Base-by-base conservation (phyloP, 2,888 invertebrate species). In the Mesodorylaimus sp. region DNA sequence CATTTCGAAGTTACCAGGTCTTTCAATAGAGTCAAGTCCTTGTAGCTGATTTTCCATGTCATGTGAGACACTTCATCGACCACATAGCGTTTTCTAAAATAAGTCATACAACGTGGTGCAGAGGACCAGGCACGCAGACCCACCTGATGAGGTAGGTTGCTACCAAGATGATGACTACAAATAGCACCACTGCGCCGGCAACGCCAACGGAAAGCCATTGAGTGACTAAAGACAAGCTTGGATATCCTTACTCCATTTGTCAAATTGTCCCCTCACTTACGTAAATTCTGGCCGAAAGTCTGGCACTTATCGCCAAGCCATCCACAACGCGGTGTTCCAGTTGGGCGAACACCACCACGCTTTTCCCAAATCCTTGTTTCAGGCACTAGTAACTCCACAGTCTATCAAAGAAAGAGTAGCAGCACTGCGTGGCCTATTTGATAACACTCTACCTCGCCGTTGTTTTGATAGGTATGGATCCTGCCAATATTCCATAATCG, bases 61-160 rank as follows among this genome's bases (percentile, higher is more conserved):
- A 50, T 50, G 21, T 45, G 46, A 10, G 45, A 45, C 50, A 50
- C 45, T 28, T 50, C 50, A n/a, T 46, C 36, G 10, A 26, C 3
- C 10, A 50, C 7, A 7, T 45, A n/a, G 5, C 44, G 24, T 43
- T 27, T 10, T 21, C 50, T n/a, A n/a, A n/a, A n/a, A n/a, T n/a
- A n/a, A n/a, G n/a, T n/a, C n/a, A n/a, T n/a, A n/a, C n/a, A n/a
- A n/a, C n/a, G n/a, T n/a, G n/a, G n/a, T n/a, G n/a, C n/a, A n/a
- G n/a, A n/a, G n/a, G n/a, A n/a, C n/a, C n/a, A n/a, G n/a, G n/a
- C n/a, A n/a, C n/a, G n/a, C n/a, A n/a, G n/a, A n/a, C n/a, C n/a
- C n/a, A 39, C 41, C 21, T 39, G 21, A 39, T 39, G 21, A 16
- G 21, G 21, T 39, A 39, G 7, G 21, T 39, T 21, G 21, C 10